Evolutionary conservation across 2,797 vertebrate species (phyloP).

Genomic region (Loris lydekkerianus): DNA sequence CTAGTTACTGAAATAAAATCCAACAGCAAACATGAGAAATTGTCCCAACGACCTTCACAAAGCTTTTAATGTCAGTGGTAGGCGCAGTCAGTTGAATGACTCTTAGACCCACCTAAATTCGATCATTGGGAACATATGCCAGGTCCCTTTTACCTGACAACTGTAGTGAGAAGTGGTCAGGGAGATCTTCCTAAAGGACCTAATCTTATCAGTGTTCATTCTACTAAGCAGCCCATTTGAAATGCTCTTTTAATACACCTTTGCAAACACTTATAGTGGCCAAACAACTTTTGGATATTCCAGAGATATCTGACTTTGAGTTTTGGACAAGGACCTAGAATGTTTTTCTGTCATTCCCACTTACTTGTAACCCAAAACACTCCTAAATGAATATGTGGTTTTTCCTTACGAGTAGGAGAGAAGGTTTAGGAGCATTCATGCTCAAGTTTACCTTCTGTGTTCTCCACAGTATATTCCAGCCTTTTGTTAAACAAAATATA

Average conservation of each 20-base stretch:
- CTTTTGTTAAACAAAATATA: conserved; percentile 24
- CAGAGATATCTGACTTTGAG: not conserved
- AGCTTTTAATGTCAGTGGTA: not conserved
- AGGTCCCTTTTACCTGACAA: not conserved
- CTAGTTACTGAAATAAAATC: conserved; percentile 40
- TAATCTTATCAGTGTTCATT: not conserved
- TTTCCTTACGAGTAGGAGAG: not conserved
- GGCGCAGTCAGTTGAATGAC: not conserved
- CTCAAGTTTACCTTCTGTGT: not conserved
- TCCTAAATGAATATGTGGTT: not conserved
- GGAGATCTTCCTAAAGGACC: not conserved
- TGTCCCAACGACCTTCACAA: not conserved
- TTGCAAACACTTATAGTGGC: not conserved
- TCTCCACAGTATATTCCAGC: not conserved
- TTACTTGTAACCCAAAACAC: not conserved
- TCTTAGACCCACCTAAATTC: not conserved
- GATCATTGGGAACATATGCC: not conserved
- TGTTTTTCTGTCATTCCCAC: not conserved
- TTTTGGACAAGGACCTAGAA: not conserved
- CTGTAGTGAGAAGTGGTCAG: not conserved
- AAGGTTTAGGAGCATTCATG: not conserved
- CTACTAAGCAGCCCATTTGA: not conserved
- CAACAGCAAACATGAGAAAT: not conserved
- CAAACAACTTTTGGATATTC: conserved; percentile 13
- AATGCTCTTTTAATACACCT: not conserved